Evolutionary conservation across 2,113 vertebrate genomes (phyloP).

Genomic region (Pelusios castaneus): DNA sequence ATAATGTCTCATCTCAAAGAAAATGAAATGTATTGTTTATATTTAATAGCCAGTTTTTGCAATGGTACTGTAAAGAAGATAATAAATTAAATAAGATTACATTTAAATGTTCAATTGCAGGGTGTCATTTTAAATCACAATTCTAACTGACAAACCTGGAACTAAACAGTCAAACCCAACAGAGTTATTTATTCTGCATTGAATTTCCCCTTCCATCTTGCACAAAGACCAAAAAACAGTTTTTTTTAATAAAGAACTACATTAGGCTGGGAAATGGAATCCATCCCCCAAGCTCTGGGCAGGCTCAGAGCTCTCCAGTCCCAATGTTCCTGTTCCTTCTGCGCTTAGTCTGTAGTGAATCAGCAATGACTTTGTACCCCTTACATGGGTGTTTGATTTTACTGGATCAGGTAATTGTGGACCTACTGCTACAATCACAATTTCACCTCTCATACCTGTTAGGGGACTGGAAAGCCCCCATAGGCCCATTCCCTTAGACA

Average conservation of each 20-base stretch:
- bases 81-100: not conserved
- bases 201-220: not conserved
- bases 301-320: not conserved
- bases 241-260: not conserved
- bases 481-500: not conserved
- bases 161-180: not conserved
- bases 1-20: not conserved
- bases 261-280: not conserved
- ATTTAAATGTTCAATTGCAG: not conserved
- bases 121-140: not conserved
- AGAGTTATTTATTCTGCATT: not conserved
- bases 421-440: not conserved
- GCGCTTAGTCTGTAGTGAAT: not conserved
- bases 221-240: not conserved
- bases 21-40: not conserved
- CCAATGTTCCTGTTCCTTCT: not conserved
- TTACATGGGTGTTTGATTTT: not conserved
- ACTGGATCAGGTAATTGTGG: fast-evolving
- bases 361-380: not conserved
- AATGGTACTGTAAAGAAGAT: not conserved
- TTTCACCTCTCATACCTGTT: not conserved
- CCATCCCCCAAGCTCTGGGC: not conserved
- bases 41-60: not conserved
- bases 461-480: not conserved
- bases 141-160: not conserved